Percentiles rank a stretch among this genome's conserved stretches.
phyloP scores from a whole-genome alignment of 2,888 invertebrate genomes.

The Slavum lentiscoides region DNA sequence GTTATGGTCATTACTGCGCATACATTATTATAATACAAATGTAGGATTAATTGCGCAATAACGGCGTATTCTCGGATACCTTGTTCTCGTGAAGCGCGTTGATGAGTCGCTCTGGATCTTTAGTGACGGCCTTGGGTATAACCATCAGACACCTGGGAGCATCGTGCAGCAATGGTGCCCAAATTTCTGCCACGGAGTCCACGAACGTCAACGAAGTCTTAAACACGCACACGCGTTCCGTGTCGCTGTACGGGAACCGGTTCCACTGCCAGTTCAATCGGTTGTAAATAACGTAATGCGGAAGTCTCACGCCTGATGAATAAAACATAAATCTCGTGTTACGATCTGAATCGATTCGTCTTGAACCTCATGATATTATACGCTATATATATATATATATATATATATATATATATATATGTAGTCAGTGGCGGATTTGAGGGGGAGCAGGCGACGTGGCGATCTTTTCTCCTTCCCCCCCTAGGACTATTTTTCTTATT shows the following conservation, averaged over 20 bases:
- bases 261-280: constrained; percentile 87
- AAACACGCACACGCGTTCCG: constrained; percentile 76
- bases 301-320: constrained; percentile 74
- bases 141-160: constrained; percentile 70
- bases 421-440: no score
- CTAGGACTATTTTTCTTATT: no score
- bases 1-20: no score
- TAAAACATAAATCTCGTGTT: no score
- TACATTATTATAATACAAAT: no score
- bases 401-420: no score
- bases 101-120: constrained; percentile 77
- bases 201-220: constrained; percentile 91
- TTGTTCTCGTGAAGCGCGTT: constrained; percentile 71
- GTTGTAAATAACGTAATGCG: constrained; percentile 77
- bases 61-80: constrained; percentile 62
- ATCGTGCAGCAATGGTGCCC: constrained; percentile 79
- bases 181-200: constrained; percentile 85
- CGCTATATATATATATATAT: no score
- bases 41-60: no score
- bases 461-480: no score
- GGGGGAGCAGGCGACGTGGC: no score
- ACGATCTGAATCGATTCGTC: no score
- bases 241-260: constrained; percentile 72
- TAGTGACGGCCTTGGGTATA: constrained; percentile 73
- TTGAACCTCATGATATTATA: no score